Evolutionary conservation across 2,797 vertebrate genomes (phyloP).

Genomic region (Rhinoraja longicauda): DNA sequence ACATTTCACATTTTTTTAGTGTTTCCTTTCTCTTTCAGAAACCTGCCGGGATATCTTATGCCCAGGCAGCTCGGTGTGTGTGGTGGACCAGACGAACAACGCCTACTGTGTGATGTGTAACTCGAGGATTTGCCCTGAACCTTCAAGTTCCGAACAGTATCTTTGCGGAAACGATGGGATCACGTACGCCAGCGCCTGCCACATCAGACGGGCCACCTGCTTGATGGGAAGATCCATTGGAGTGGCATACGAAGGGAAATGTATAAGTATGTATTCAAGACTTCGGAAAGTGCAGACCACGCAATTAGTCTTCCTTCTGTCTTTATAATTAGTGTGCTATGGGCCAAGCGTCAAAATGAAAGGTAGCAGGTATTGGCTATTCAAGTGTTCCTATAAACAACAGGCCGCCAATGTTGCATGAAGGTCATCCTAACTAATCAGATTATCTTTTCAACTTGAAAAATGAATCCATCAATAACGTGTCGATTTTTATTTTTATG

Average conservation of each 20-base stretch:
- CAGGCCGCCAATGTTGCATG: neutral
- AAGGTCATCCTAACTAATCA: constrained; percentile 9
- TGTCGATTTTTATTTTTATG: neutral
- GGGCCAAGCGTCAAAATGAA: neutral
- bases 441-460: neutral
- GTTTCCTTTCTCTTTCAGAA: constrained; percentile 60
- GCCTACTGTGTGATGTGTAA: constrained; percentile 97
- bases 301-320: neutral
- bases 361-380: neutral
- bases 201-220: constrained; percentile 92
- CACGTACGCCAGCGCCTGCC: constrained; percentile 87
- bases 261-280: constrained; percentile 81
- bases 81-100: constrained; percentile 97
- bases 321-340: neutral
- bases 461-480: neutral
- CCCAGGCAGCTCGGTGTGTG: constrained; percentile 87
- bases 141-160: constrained; percentile 84
- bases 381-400: neutral
- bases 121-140: constrained; percentile 82
- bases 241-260: constrained; percentile 92
- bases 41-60: constrained; percentile 90
- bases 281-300: neutral
- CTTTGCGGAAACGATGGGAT: constrained; percentile 95
- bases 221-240: constrained; percentile 91
- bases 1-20: neutral